phyloP scores from a whole-genome alignment of 2,797 vertebrate genomes.

The Pygocentrus nattereri region DNA sequence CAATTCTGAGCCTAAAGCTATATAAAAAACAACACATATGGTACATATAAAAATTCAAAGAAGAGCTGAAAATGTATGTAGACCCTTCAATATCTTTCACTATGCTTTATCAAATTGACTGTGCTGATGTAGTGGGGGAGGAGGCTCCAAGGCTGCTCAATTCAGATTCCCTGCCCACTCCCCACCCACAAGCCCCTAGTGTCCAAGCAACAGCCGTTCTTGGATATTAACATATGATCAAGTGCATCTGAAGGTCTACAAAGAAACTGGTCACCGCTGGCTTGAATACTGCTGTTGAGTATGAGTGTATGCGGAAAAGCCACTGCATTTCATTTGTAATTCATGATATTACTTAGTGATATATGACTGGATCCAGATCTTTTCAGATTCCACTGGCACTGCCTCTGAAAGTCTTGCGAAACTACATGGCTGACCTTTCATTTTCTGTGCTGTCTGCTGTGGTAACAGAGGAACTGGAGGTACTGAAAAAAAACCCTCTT shows the following conservation, averaged over 20 bases:
- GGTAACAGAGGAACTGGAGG: background rate
- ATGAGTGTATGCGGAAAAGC: background rate
- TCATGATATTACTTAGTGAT: background rate
- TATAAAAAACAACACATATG: too few species aligned
- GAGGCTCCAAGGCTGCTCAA: constrained; percentile 14
- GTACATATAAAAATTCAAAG: background rate
- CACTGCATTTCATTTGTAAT: background rate
- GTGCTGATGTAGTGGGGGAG: constrained; percentile 55
- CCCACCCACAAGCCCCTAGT: constrained; percentile 37
- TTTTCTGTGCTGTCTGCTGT: background rate
- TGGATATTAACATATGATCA: constrained; percentile 21
- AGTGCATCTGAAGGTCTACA: constrained; percentile 24
- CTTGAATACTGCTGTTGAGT: background rate
- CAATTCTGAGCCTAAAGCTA: too few species aligned
- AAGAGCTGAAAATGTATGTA: background rate
- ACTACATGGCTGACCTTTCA: constrained; percentile 23
- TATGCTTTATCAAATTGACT: constrained; percentile 40
- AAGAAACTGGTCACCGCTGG: constrained; percentile 1
- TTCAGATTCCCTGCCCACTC: constrained; percentile 40
- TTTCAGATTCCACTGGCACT: constrained; percentile 16
- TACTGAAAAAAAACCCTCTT: constrained; percentile 37
- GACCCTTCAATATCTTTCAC: constrained; percentile 16
- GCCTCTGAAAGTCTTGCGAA: background rate
- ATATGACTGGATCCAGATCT: background rate
- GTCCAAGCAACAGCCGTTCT: constrained; percentile 41